phyloP scores from a whole-genome alignment of 2,113 vertebrate species.

The Microtus pennsylvanicus region DNA sequence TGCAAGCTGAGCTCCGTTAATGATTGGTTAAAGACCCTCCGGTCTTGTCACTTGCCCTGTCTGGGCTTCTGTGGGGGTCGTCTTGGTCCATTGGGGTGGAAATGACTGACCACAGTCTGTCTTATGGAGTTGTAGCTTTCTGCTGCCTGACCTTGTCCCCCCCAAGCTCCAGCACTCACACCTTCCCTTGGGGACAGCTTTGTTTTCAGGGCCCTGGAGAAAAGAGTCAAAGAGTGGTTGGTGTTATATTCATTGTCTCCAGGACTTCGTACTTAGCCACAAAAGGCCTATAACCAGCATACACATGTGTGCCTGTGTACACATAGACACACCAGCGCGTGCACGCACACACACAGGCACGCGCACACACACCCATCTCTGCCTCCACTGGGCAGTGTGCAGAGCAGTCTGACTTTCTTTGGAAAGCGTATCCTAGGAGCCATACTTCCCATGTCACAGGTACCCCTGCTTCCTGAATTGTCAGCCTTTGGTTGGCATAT shows the following conservation, averaged over 20 bases:
- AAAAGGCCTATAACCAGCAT: neutral
- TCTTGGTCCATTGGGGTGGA: neutral
- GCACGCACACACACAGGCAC: too few relatives aligned
- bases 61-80: neutral
- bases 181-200: neutral
- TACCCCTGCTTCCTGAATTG: neutral
- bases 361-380: neutral
- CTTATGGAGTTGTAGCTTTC: neutral
- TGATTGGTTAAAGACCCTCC: neutral
- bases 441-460: neutral
- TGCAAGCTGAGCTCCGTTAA: neutral
- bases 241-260: neutral
- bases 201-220: neutral
- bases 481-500: neutral
- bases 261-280: neutral
- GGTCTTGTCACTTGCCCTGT: fast-evolving
- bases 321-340: neutral
- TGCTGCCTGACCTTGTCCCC: neutral
- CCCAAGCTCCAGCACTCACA: neutral
- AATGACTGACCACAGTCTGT: neutral
- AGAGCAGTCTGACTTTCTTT: neutral
- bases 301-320: neutral
- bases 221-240: neutral
- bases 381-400: neutral
- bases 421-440: neutral